Base-by-base conservation (phyloP, 2,888 invertebrate genomes). In the Physocephala rufipes region DNA sequence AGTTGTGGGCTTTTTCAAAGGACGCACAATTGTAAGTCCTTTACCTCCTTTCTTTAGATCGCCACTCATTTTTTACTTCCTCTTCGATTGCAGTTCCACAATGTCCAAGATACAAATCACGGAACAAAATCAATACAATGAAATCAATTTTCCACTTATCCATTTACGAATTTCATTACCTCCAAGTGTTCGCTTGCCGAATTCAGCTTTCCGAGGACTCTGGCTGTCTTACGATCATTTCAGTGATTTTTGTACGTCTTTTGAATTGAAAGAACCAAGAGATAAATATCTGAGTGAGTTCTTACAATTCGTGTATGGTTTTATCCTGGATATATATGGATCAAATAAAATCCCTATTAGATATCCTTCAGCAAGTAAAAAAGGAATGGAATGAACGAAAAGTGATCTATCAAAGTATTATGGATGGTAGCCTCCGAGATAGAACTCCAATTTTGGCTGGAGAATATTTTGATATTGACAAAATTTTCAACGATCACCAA, bases 161-260 rank as follows among this genome's bases (percentile, higher is more conserved):
- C 81, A 86, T 55, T 79, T 88, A 77, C 81, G 83, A 67, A 82
- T 88, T 1, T 79, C 86, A 0, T 80, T 89, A 67, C 89, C 89
- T 0, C 78, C 81, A 4, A 80, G 80, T 0, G 82, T 89, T 1
- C 83, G 85, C 49, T 80, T 87, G 9, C 84, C 85, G 63, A 85
- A 82, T 55, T 84, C 86, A 28, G 88, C 88, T 0, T 77, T 89
- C 28, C 82, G 89, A 26, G 87, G 85, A 1, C 82, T 89, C 74
- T 89, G 89, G 84, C 76, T 88, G 4, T 87, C 84, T 73, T 89
- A 88, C 76, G 89, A 89, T 77, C 89, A 89, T 77, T 84, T 88
- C 55, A 89, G 88, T 75, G 88, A 89, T 76, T 84, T 86, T 43
- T 86, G 87, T 74, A 77, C 77, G 19, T 86, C 83, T 72, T 86